Percentiles rank a stretch among this genome's conserved stretches.
These are phyloP conservation scores for Thinocorus orbignyianus DNA, from an alignment of 2,113 vertebrate genomes.

Conservation along the genomic window DNA sequence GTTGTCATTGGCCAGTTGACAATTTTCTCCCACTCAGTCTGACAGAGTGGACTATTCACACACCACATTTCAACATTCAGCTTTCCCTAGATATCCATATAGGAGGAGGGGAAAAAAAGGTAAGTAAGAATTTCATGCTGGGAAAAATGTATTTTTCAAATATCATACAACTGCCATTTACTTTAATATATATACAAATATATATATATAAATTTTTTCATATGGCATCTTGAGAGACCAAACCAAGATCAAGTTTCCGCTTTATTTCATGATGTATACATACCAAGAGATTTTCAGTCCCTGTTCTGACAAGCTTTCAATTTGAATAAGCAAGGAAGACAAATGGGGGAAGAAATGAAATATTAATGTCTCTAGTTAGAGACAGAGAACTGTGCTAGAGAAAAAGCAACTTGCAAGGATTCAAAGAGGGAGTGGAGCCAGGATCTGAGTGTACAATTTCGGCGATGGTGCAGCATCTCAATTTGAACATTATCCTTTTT, in stretches of 20 bases:
- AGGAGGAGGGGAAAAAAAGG: background rate
- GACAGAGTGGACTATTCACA: background rate
- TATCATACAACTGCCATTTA: background rate
- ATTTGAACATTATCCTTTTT: background rate
- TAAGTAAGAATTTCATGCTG: background rate
- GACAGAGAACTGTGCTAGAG: background rate
- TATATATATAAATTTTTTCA: background rate
- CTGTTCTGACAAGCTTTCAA: conserved; percentile 62
- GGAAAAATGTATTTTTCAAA: background rate
- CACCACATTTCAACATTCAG: background rate
- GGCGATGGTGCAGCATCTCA: background rate
- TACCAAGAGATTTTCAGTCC: conserved; percentile 52
- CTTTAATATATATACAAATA: background rate
- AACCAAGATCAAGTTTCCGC: conserved; percentile 36
- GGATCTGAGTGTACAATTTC: background rate
- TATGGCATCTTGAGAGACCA: background rate
- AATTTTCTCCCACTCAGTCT: background rate
- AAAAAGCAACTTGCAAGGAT: conserved; percentile 14
- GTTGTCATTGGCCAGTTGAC: background rate
- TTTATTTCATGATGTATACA: conserved; percentile 44
- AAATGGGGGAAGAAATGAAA: conserved; percentile 55
- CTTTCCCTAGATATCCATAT: background rate
- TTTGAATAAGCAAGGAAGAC: conserved; percentile 58
- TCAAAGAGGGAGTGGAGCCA: background rate
- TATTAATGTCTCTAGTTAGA: conserved; percentile 44